Percentiles rank a stretch among this genome's conserved stretches.
Conservation (phyloP, 2,888 invertebrate species). For the Lycocerus yunnanus region DNA sequence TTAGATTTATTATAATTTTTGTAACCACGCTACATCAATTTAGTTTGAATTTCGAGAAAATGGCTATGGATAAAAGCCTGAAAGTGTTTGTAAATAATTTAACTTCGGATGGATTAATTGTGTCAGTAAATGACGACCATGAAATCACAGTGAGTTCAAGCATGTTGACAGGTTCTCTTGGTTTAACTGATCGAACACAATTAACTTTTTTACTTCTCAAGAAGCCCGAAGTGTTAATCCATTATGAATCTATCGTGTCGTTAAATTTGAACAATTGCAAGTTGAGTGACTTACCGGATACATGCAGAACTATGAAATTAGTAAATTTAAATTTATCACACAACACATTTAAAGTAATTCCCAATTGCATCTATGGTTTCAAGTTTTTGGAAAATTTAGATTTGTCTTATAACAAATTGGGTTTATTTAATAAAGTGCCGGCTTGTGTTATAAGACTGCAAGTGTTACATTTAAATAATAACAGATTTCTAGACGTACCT, state of each 20-base stretch:
- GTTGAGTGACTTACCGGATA: conserved; percentile 22
- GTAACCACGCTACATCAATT: neutral
- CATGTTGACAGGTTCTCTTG: neutral
- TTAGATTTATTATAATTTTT: neutral
- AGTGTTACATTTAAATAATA: conserved; percentile 36
- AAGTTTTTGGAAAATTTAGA: conserved; percentile 36
- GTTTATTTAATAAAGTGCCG: conserved; percentile 30
- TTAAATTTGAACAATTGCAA: conserved; percentile 15
- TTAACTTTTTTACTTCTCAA: neutral
- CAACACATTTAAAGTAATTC: conserved; percentile 40
- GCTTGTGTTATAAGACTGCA: conserved; percentile 40
- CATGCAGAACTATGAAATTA: conserved; percentile 22
- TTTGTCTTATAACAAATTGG: conserved; percentile 38
- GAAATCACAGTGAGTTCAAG: neutral
- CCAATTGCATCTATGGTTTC: conserved; percentile 40
- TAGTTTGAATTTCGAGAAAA: neutral
- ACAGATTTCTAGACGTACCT: conserved; percentile 38
- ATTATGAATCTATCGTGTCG: conserved; percentile 4
- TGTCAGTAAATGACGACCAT: neutral
- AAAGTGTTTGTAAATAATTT: neutral
- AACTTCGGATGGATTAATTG: neutral
- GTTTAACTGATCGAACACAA: neutral
- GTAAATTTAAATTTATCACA: conserved; percentile 34
- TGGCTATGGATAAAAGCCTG: neutral
- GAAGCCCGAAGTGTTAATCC: neutral